Evolutionary conservation across 2,888 invertebrate species (phyloP), one percentile per base, ranked within the genome.

Genomic region (Yponomeuta plumbellus): DNA sequence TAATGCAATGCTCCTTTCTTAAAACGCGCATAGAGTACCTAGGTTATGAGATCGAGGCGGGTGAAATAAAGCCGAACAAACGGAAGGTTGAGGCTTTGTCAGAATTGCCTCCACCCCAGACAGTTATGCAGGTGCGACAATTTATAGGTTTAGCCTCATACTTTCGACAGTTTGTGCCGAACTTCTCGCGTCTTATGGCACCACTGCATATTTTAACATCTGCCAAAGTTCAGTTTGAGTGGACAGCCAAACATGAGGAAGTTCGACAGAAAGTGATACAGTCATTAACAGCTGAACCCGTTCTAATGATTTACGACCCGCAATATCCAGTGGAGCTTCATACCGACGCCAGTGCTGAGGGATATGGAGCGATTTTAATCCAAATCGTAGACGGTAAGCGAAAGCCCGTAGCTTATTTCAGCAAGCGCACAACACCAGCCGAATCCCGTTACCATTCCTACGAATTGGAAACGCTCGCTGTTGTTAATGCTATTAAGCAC

Each of bases 391-490:
- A 69, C 3, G 69, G 0, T 74, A 73, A 22, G n/a, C n/a, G n/a
- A n/a, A n/a, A n/a, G n/a, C n/a, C n/a, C n/a, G n/a, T n/a, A n/a
- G n/a, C n/a, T n/a, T n/a, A n/a, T n/a, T n/a, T n/a, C n/a, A n/a
- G n/a, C n/a, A n/a, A n/a, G n/a, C n/a, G n/a, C n/a, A n/a, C n/a
- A n/a, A n/a, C n/a, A n/a, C n/a, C n/a, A n/a, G n/a, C n/a, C n/a
- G n/a, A n/a, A n/a, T n/a, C n/a, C n/a, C n/a, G n/a, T n/a, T n/a
- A n/a, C n/a, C n/a, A n/a, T n/a, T n/a, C n/a, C n/a, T n/a, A n/a
- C n/a, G 74, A 73, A 26, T 40, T 73, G 0, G 72, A 75, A 61
- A 73, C 74, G 22, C 59, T 74, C 0, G 75, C 75, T 0, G 71
- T 73, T 0, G 71, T 22, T 6, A 61, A 61, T 26, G 61, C 61